Conservation (phyloP, 2,888 invertebrate species). For the Sympetrum striolatum region DNA sequence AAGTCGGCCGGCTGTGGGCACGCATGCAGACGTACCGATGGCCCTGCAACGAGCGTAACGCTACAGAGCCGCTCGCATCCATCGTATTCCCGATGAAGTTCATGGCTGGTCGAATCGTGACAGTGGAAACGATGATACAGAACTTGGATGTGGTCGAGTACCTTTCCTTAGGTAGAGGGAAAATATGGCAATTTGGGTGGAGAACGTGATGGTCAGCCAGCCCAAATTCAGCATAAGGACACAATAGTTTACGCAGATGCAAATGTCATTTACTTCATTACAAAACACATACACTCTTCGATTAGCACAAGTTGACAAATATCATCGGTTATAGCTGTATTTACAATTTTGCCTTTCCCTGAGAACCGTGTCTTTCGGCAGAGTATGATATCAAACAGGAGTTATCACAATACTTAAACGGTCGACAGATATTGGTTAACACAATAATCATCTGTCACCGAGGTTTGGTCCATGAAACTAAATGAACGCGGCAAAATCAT, state of each 20-base stretch:
- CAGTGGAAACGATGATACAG: conserved; percentile 10
- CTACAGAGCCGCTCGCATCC: conserved; percentile 8
- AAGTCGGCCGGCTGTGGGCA: conserved; percentile 50
- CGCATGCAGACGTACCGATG: conserved; percentile 38
- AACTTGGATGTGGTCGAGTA: conserved; percentile 12
- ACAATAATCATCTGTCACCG: conserved; percentile 23
- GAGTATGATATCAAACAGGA: conserved; percentile 42
- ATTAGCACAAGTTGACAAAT: conserved; percentile 41
- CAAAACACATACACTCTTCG: conserved; percentile 43
- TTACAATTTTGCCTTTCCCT: conserved; percentile 43
- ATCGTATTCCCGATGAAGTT: conserved; percentile 22
- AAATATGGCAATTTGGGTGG: conserved; percentile 34
- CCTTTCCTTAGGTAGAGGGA: neutral
- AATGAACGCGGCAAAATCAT: conserved; percentile 34
- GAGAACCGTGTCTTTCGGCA: conserved; percentile 43
- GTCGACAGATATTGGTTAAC: conserved; percentile 28
- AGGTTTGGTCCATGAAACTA: conserved; percentile 30
- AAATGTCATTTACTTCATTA: conserved; percentile 43
- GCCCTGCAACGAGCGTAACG: conserved; percentile 41
- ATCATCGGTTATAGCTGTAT: conserved; percentile 42
- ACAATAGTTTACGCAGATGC: conserved; percentile 29
- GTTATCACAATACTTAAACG: conserved; percentile 41
- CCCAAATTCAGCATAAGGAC: conserved; percentile 4
- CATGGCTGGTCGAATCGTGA: conserved; percentile 40
- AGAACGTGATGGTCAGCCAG: conserved; percentile 21